Base-by-base conservation (phyloP, 2,113 vertebrate species). In the Rhea americana region DNA sequence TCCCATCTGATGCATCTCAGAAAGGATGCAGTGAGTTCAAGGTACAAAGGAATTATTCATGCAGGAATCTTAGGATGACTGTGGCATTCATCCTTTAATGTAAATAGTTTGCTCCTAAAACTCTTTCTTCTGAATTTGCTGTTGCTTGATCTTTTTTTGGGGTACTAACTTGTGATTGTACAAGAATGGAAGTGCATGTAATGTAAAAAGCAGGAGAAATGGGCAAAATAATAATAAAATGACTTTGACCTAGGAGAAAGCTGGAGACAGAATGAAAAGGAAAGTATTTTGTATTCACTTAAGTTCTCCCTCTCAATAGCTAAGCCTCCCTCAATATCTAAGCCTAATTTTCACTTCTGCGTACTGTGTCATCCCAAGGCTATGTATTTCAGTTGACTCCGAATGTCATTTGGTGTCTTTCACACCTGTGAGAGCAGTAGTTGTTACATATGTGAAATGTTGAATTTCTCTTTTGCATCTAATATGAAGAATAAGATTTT, bases 361-460 rank as follows among this genome's bases (percentile, higher is more conserved):
- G 43, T 20, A 37, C 22, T 90, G 70, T 89, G 55, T 85, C 53
- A 68, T 81, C 95, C 87, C 58, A 95, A 66, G 28, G 53, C 26
- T 41, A 16, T 7, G 6, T 62, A 30, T 91, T 32, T 82, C 26
- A 10, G 53, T 89, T 85, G 28, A 18, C 53, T 88, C 62, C 20
- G 75, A 90, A 77, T 58, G 78, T 65, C 81, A 76, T 26, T 43
- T 19, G 18, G 39, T 90, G 53, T 90, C 91, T 95, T 84, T 70
- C 67, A 84, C 82, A 91, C 85, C 62, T 94, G 8, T 67, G 79
- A 89, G 55, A 77, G 24, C 22, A 13, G n/a, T 84, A 68, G 56
- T 75, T 92, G 59, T 68, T 90, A 18, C 28, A 32, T 58, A 17
- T 58, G 55, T 58, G 32, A 58, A 58, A 58, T 58, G 28, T 25